phyloP scores from a whole-genome alignment of 1,140 invertebrate species.

The Macrobrachium rosenbergii region DNA sequence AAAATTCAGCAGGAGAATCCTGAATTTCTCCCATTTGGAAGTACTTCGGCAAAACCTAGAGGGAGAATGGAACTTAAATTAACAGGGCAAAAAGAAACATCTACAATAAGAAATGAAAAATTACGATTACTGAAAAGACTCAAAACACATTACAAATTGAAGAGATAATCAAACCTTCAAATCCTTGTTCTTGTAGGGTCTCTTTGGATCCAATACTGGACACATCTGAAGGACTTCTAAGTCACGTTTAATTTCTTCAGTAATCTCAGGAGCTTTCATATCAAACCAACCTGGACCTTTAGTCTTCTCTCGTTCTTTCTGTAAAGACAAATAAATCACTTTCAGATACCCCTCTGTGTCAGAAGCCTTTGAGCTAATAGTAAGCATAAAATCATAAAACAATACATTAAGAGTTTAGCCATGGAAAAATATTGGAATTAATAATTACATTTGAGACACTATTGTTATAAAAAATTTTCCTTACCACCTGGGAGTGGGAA shows the following conservation, averaged over 20 bases:
- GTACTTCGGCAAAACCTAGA: constrained; percentile 87
- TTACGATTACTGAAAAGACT: background rate
- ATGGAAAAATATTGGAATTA: background rate
- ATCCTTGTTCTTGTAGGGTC: constrained; percentile 95
- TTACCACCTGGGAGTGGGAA: no score
- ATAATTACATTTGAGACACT: no score
- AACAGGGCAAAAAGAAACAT: background rate
- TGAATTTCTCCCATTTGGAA: constrained; percentile 81
- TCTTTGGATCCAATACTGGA: constrained; percentile 90
- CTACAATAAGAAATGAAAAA: background rate
- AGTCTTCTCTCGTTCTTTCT: constrained; percentile 76
- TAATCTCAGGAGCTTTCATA: constrained; percentile 88
- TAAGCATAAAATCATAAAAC: background rate
- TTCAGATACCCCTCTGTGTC: no score
- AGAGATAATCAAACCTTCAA: constrained; percentile 68
- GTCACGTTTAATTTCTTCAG: constrained; percentile 88
- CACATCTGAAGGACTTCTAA: constrained; percentile 92
- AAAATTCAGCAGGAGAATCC: constrained; percentile 75
- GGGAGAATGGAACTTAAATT: background rate
- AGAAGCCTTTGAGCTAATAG: no score
- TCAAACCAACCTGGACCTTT: constrained; percentile 91
- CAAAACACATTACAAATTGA: background rate
- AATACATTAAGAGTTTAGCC: background rate
- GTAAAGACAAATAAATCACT: background rate
- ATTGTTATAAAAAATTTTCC: no score